Conservation (phyloP, 37 sponge, comb jelly and placozoan genomes). For the Spongilla lacustris region DNA sequence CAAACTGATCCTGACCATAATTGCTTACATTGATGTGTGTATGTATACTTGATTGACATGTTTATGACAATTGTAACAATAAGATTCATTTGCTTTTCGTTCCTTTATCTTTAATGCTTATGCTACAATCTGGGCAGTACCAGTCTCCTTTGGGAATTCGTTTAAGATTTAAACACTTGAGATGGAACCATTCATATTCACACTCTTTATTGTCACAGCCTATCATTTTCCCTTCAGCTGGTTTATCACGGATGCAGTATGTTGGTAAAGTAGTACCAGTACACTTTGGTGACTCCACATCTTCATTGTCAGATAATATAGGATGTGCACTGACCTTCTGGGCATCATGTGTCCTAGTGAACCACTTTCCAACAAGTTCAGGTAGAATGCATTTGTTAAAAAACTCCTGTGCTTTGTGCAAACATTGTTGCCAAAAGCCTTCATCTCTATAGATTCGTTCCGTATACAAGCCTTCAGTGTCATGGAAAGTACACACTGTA, state of each 20-base stretch:
- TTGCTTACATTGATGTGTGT: neutral
- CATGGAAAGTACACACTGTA: slow-evolving; percentile 3
- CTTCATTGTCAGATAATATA: neutral
- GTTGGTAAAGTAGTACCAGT: slow-evolving; percentile 33
- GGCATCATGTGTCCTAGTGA: slow-evolving; percentile 18
- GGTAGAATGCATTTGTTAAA: slow-evolving; percentile 25
- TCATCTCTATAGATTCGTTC: slow-evolving; percentile 16
- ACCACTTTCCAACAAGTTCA: slow-evolving; percentile 48
- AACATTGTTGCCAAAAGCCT: slow-evolving; percentile 8
- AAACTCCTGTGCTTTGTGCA: slow-evolving; percentile 3
- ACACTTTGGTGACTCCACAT: slow-evolving; percentile 2
- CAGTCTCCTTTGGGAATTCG: slow-evolving; percentile 14
- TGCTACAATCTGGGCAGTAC: slow-evolving; percentile 54
- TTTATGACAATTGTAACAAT: neutral
- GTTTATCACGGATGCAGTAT: neutral
- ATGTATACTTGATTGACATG: neutral
- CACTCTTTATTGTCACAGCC: slow-evolving; percentile 49
- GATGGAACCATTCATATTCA: slow-evolving; percentile 40
- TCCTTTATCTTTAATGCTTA: neutral
- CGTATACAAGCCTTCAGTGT: neutral
- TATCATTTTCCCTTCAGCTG: slow-evolving; percentile 42
- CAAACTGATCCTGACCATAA: neutral
- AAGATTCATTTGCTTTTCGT: neutral
- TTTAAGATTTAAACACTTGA: slow-evolving; percentile 19
- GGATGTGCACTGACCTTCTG: neutral